phyloP scores from a whole-genome alignment of 1,140 invertebrate species.

The Drosophila miranda region DNA sequence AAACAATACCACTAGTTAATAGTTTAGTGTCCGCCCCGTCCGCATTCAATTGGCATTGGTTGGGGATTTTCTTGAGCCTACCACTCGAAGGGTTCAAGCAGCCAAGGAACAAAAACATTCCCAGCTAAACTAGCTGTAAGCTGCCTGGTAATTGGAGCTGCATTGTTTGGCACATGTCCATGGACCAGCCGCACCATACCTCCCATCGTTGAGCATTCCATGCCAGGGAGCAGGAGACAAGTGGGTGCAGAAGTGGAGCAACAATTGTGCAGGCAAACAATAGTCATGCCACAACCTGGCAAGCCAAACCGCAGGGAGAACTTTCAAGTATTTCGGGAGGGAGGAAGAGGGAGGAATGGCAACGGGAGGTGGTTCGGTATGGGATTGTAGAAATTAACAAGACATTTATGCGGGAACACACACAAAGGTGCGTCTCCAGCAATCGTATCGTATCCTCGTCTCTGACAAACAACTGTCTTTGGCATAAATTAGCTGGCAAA shows the following conservation, averaged over 20 bases:
- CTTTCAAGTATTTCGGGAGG: constrained; percentile 27
- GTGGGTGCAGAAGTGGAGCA: background rate
- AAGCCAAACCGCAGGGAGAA: constrained; percentile 10
- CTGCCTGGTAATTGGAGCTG: constrained; percentile 62
- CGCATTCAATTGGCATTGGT: constrained; percentile 24
- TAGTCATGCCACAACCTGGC: constrained; percentile 25
- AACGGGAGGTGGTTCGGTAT: background rate
- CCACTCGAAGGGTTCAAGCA: constrained; percentile 1
- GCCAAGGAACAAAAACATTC: constrained; percentile 40
- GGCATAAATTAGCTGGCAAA: constrained; percentile 65
- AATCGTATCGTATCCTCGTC: constrained; percentile 39
- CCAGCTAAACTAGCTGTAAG: constrained; percentile 38
- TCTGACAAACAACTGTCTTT: constrained; percentile 25
- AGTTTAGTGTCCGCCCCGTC: background rate
- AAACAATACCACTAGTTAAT: constrained; percentile 19
- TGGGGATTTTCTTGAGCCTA: constrained; percentile 9
- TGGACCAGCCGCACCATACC: constrained; percentile 8
- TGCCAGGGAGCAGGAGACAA: constrained; percentile 15
- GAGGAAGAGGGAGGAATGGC: background rate
- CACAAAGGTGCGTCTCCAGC: constrained; percentile 46
- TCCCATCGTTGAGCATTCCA: constrained; percentile 51
- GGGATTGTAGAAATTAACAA: constrained; percentile 59
- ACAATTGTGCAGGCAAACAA: constrained; percentile 67
- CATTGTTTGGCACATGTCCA: constrained; percentile 43
- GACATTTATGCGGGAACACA: constrained; percentile 62